A percentile compares a stretch with the other conserved stretches of the same genome.
phyloP scores from a whole-genome alignment of 2,113 vertebrate species.

The Phrynosoma blainvillii region DNA sequence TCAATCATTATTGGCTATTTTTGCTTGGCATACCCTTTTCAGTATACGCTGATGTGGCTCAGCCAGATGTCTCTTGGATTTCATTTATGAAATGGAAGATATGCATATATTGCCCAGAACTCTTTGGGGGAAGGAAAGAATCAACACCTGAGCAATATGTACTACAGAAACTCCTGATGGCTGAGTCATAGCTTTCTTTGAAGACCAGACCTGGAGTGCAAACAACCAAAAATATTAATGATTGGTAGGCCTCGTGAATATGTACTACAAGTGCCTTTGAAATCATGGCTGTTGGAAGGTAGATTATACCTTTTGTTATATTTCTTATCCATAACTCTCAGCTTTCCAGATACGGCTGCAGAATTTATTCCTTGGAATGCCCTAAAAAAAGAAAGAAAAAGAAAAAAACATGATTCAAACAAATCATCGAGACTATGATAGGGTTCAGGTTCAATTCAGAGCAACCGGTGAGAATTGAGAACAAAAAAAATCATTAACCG shows the following conservation, averaged over 20 bases:
- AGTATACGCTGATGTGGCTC: no score
- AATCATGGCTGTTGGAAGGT: neutral
- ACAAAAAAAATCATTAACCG: neutral
- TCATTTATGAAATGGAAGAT: no score
- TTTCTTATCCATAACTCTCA: neutral
- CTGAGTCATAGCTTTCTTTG: neutral
- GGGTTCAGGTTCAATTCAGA: neutral
- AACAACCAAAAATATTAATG: no score
- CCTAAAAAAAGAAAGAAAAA: neutral
- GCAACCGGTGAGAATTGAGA: slow-evolving; percentile 4
- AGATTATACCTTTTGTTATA: neutral
- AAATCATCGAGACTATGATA: slow-evolving; percentile 10
- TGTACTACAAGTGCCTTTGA: neutral
- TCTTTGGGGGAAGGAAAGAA: no score
- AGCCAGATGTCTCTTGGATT: no score
- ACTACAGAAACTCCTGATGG: neutral
- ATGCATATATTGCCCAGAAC: no score
- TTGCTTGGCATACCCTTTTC: no score
- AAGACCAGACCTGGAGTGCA: neutral
- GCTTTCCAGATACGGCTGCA: neutral
- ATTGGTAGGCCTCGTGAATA: neutral
- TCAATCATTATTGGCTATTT: no score
- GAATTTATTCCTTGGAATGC: neutral
- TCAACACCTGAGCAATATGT: no score
- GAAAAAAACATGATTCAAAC: slow-evolving; percentile 1